phyloP scores from a whole-genome alignment of 2,888 invertebrate genomes.

The Drosophila anceps region DNA sequence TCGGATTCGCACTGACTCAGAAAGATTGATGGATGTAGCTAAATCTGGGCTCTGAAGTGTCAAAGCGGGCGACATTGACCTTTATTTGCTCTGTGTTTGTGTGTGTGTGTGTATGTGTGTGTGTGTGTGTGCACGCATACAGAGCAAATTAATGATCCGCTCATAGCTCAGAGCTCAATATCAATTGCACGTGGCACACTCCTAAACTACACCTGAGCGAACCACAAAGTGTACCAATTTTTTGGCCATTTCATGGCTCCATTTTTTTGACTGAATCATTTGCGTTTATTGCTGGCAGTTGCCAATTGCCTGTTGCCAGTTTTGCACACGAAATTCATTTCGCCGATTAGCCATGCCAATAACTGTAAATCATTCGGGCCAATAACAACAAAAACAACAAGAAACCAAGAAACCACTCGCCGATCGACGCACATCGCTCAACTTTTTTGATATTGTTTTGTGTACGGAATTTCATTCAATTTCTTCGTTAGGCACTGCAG shows the following conservation, averaged over 20 bases:
- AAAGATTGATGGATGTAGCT: constrained; percentile 68
- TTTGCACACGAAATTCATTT: constrained; percentile 47
- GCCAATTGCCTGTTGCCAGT: constrained; percentile 29
- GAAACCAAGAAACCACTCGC: not conserved
- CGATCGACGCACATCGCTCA: constrained; percentile 30
- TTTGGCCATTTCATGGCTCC: constrained; percentile 53
- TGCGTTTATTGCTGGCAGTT: constrained; percentile 49
- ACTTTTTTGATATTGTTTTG: constrained; percentile 19
- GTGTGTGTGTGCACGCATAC: constrained; percentile 16
- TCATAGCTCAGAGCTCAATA: constrained; percentile 23
- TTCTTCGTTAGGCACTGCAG: constrained; percentile 24
- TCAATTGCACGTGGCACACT: constrained; percentile 50
- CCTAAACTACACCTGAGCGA: constrained; percentile 26
- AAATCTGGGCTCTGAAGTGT: constrained; percentile 58
- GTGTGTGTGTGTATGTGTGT: constrained; percentile 5
- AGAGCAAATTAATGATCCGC: constrained; percentile 43
- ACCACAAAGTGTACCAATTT: constrained; percentile 65
- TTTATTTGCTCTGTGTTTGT: constrained; percentile 55
- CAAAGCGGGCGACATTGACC: constrained; percentile 72
- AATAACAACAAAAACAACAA: constrained; percentile 21
- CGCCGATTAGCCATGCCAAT: constrained; percentile 64
- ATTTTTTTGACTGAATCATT: constrained; percentile 66
- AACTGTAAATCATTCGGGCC: constrained; percentile 56
- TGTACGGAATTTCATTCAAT: constrained; percentile 9
- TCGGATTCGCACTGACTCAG: constrained; percentile 14